Evolutionary conservation across 2,888 invertebrate genomes (phyloP).

Genomic region (Polyommatus icarus): DNA sequence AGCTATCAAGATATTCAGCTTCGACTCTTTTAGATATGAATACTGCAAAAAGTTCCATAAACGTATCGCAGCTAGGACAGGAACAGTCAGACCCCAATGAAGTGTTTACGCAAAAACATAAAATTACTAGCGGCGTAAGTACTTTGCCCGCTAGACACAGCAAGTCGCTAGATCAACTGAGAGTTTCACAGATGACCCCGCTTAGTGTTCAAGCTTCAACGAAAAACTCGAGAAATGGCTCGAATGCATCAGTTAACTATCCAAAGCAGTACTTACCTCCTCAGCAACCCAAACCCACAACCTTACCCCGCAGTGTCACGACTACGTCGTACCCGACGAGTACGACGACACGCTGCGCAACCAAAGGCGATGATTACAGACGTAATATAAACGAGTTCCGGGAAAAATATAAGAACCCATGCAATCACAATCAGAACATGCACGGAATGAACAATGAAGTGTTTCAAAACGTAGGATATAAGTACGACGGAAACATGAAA

Average conservation of each 20-base stretch:
- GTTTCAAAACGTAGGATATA: slow-evolving; percentile 72
- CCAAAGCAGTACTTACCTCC: slow-evolving; percentile 68
- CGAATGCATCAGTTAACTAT: slow-evolving; percentile 72
- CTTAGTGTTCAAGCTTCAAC: slow-evolving; percentile 59
- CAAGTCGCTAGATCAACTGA: slow-evolving; percentile 89
- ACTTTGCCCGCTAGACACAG: slow-evolving; percentile 87
- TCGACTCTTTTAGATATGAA: slow-evolving; percentile 78
- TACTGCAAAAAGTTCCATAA: slow-evolving; percentile 55
- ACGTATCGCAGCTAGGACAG: slow-evolving; percentile 55
- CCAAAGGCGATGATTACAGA: slow-evolving; percentile 78
- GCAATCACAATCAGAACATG: slow-evolving; percentile 61
- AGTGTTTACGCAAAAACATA: slow-evolving; percentile 63
- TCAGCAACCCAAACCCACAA: slow-evolving; percentile 72
- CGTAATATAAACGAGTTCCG: slow-evolving; percentile 82
- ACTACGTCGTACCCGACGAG: slow-evolving; percentile 71
- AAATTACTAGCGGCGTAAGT: slow-evolving; percentile 72
- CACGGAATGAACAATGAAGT: slow-evolving; percentile 69
- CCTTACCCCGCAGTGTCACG: slow-evolving; percentile 74
- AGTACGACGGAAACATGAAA: slow-evolving; percentile 66
- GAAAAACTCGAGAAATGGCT: slow-evolving; percentile 63
- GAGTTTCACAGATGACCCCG: slow-evolving; percentile 75
- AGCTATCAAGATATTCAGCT: slow-evolving; percentile 81
- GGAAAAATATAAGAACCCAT: slow-evolving; percentile 82
- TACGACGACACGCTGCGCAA: slow-evolving; percentile 65
- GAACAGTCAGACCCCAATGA: slow-evolving; percentile 60